Base-by-base conservation (phyloP, 2,888 invertebrate genomes). In the Colostygia pectinataria region DNA sequence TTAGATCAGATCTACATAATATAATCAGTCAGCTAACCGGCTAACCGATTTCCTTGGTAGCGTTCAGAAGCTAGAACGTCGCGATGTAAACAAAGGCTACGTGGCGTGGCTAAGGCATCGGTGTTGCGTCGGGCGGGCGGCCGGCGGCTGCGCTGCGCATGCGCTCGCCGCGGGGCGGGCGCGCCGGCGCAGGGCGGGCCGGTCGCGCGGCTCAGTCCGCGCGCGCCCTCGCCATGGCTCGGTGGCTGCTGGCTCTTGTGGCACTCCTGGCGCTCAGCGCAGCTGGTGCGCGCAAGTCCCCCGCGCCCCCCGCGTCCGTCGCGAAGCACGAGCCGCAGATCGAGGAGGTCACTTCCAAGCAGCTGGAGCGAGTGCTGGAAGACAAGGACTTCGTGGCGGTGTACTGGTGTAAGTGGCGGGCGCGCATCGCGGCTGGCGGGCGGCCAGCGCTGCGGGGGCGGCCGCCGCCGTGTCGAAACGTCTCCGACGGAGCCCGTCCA, bases 351-450 rank as follows among this genome's bases (percentile, higher is more conserved):
- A 96, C 95, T 89, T 94, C 96, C 83, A 97, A 97, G 91, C 96
- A 97, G 91, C 93, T 97, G 91, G 97, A 97, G 83, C 94, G 95
- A 83, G 93, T 97, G 74, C 93, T 97, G 83, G 93, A 94, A 87
- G 96, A 96, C 72, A 96, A 97, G 93, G 97, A 97, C 91, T 97
- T 95, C 92, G 96, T 97, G 85, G 97, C 97, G 83, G 97, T 97
- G 90, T 97, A 95, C 91, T 97, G 97, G 96, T 97, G 97, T 97
- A 95, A 97, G 97, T 96, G 91, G 57, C 57, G 29, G 27, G 62
- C 60, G 62, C 59, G 73, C 69, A 63, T 46, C 55, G 59, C 63
- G 66, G 63, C 74, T 63, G 66, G 63, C 74, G 75, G 80, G 77
- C 79, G 66, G 57, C 39, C 61, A 68, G 79, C 81, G 67, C 76